phyloP scores from a whole-genome alignment of 2,888 invertebrate species.

The Lithophane semibrunnea region DNA sequence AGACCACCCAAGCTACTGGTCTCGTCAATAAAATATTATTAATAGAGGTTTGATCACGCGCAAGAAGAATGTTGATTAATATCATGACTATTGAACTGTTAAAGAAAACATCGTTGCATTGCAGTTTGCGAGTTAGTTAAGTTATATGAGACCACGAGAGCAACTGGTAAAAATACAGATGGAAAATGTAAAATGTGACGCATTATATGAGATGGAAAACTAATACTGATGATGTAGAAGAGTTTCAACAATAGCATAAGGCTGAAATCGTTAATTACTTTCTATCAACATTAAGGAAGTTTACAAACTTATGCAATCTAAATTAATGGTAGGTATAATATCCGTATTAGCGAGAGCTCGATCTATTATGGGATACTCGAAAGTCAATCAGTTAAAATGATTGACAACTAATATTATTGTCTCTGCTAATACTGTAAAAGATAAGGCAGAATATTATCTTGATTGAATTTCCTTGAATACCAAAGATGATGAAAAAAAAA shows the following conservation, averaged over 20 bases:
- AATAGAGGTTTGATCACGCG: constrained; percentile 30
- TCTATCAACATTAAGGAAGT: constrained; percentile 39
- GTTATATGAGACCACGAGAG: neutral
- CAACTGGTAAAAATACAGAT: neutral
- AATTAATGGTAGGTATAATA: constrained; percentile 44
- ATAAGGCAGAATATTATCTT: constrained; percentile 25
- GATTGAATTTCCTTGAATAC: constrained; percentile 15
- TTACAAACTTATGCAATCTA: constrained; percentile 38
- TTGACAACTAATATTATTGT: constrained; percentile 45
- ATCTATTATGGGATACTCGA: constrained; percentile 39
- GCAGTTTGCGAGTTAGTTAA: neutral
- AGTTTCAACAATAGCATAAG: constrained; percentile 1
- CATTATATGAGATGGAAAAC: neutral
- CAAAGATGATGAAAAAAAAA: constrained; percentile 23
- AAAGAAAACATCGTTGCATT: constrained; percentile 13
- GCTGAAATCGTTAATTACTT: constrained; percentile 30
- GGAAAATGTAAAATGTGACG: neutral
- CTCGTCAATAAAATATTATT: constrained; percentile 38
- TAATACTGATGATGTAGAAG: constrained; percentile 8
- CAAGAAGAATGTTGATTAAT: constrained; percentile 28
- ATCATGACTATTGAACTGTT: constrained; percentile 30
- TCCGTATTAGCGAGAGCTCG: constrained; percentile 41
- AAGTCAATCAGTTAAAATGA: constrained; percentile 42
- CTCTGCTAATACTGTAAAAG: constrained; percentile 11
- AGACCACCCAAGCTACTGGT: constrained; percentile 55